phyloP scores from a whole-genome alignment of 1,140 invertebrate genomes.

The Drosophila suzukii region DNA sequence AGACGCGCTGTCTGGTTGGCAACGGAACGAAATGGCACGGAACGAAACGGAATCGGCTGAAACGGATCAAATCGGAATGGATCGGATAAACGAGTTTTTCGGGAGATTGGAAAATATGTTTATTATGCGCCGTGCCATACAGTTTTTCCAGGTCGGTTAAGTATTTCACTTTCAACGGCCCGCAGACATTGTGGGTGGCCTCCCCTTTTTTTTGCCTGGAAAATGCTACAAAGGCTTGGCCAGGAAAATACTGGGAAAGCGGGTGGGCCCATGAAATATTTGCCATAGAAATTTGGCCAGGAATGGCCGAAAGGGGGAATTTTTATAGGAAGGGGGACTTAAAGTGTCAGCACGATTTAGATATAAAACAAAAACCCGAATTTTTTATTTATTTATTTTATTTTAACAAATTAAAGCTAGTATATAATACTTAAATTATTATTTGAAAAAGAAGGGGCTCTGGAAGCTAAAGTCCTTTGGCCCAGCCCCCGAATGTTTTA shows the following conservation, averaged over 20 bases:
- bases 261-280: background rate
- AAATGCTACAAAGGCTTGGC: constrained; percentile 26
- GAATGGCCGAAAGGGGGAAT: background rate
- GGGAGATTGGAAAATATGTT: constrained; percentile 34
- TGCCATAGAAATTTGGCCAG: background rate
- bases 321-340: background rate
- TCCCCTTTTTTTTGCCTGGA: background rate
- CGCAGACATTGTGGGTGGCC: constrained; percentile 37
- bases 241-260: constrained; percentile 1
- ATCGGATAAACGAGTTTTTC: constrained; percentile 4
- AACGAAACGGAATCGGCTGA: constrained; percentile 10
- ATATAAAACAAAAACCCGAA: background rate
- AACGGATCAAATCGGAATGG: constrained; percentile 10
- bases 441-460: too few species aligned
- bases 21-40: constrained; percentile 19
- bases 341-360: background rate
- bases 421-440: too few species aligned
- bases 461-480: too few species aligned
- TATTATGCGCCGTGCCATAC: constrained; percentile 21
- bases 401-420: too few species aligned
- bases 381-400: too few species aligned
- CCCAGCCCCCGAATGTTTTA: too few species aligned
- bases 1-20: constrained; percentile 22
- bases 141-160: constrained; percentile 37
- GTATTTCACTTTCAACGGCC: constrained; percentile 63